phyloP scores from a whole-genome alignment of 2,113 vertebrate genomes.

The Silurus glanis region DNA sequence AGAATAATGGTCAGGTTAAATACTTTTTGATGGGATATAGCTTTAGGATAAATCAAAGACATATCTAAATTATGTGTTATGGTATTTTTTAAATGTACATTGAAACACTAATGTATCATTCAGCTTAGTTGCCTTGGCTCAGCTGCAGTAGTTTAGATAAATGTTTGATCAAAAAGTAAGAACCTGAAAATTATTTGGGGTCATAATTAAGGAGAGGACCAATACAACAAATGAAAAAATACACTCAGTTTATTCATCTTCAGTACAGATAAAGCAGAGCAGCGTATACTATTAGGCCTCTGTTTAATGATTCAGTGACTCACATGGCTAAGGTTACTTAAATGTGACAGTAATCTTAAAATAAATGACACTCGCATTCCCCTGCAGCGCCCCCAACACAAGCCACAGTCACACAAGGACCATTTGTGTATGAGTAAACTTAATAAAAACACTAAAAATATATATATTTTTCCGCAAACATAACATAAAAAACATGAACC shows the following conservation, averaged over 20 bases:
- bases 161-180: slow-evolving; percentile 24
- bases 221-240: not conserved
- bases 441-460: not conserved
- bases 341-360: slow-evolving; percentile 53
- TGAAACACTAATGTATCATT: not conserved
- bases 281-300: not conserved
- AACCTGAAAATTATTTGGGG: not conserved
- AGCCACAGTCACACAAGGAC: not conserved
- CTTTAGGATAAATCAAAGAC: not conserved
- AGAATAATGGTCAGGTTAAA: not conserved
- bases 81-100: not conserved
- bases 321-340: slow-evolving; percentile 14
- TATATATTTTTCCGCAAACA: not conserved
- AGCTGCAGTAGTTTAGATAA: slow-evolving; percentile 27
- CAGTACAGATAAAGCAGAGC: not conserved
- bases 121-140: not conserved
- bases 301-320: slow-evolving; percentile 3
- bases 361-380: slow-evolving; percentile 31
- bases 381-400: not conserved
- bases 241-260: slow-evolving; percentile 1
- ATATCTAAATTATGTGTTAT: not conserved
- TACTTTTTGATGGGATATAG: not conserved
- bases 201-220: not conserved
- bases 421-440: not conserved
- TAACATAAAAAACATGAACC: too few relatives aligned